These are phyloP conservation scores for Elymnias hypermnestra DNA, from an alignment of 1,140 invertebrate species.

Conservation along the genomic window DNA sequence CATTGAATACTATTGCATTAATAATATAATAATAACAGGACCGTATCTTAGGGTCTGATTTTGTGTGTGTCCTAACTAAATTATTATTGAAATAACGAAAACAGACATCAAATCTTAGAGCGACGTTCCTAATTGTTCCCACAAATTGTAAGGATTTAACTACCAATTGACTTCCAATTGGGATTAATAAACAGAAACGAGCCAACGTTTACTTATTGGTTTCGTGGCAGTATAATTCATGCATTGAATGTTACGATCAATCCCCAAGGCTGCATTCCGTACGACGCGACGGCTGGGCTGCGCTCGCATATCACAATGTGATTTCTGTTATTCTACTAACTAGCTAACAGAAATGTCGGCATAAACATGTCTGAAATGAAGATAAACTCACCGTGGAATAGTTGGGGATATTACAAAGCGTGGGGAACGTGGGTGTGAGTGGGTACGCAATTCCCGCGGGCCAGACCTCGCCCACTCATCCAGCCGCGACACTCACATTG, in stretches of 20 bases:
- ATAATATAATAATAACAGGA: too few species aligned
- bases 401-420: slow-evolving; percentile 48
- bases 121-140: slow-evolving; percentile 22
- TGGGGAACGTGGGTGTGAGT: slow-evolving; percentile 23
- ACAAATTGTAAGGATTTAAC: slow-evolving; percentile 41
- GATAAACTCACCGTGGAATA: slow-evolving; percentile 49
- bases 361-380: slow-evolving; percentile 50
- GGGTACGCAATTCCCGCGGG: slow-evolving; percentile 16
- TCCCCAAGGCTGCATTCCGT: slow-evolving; percentile 45
- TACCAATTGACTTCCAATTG: slow-evolving; percentile 60
- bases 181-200: slow-evolving; percentile 53
- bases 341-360: slow-evolving; percentile 40
- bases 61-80: too few species aligned
- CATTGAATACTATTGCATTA: too few species aligned
- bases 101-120: slow-evolving; percentile 26
- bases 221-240: slow-evolving; percentile 39
- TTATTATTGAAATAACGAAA: slow-evolving; percentile 14
- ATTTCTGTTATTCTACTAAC: slow-evolving; percentile 40
- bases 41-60: too few species aligned
- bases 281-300: slow-evolving; percentile 23
- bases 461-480: slow-evolving; percentile 37
- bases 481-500: slow-evolving; percentile 15
- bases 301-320: slow-evolving; percentile 37
- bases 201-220: slow-evolving; percentile 44
- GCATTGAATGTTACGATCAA: slow-evolving; percentile 44